Evolutionary conservation across 2,113 vertebrate species (phyloP).

Genomic region (Delphinus delphis): DNA sequence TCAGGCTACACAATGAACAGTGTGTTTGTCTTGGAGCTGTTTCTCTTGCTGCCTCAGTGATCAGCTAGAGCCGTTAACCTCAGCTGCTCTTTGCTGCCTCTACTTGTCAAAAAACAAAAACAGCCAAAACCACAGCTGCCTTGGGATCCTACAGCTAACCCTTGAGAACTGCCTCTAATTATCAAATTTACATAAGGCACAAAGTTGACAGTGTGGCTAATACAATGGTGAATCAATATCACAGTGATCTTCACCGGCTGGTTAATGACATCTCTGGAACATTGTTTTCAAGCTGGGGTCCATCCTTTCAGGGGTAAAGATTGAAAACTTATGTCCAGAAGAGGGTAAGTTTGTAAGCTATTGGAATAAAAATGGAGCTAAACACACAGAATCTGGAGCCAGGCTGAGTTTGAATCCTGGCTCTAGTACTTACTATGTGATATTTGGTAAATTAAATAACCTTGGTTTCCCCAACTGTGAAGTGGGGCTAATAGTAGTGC

Average conservation of each 20-base stretch:
- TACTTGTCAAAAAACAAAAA: background rate
- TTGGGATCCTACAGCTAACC: background rate
- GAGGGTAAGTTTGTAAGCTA: background rate
- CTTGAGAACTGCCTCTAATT: conserved; percentile 23
- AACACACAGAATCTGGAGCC: background rate
- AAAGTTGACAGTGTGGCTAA: background rate
- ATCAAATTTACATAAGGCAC: background rate
- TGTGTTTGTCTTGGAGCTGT: conserved; percentile 14
- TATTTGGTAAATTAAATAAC: background rate
- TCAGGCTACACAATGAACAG: background rate
- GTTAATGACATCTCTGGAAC: background rate
- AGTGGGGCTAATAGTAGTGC: background rate
- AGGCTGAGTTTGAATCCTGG: background rate
- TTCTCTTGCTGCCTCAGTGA: conserved; percentile 32
- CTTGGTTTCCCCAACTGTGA: background rate
- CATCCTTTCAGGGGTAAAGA: background rate
- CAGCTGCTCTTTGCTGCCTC: conserved; percentile 6
- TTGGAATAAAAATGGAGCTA: background rate
- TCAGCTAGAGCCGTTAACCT: background rate
- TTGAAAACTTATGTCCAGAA: background rate
- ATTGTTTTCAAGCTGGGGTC: background rate
- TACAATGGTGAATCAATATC: background rate
- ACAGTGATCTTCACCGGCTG: background rate
- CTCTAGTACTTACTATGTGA: background rate
- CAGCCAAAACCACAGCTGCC: conserved; percentile 5